Conservation (phyloP, 2,113 vertebrate species). For the Cairina moschata region DNA sequence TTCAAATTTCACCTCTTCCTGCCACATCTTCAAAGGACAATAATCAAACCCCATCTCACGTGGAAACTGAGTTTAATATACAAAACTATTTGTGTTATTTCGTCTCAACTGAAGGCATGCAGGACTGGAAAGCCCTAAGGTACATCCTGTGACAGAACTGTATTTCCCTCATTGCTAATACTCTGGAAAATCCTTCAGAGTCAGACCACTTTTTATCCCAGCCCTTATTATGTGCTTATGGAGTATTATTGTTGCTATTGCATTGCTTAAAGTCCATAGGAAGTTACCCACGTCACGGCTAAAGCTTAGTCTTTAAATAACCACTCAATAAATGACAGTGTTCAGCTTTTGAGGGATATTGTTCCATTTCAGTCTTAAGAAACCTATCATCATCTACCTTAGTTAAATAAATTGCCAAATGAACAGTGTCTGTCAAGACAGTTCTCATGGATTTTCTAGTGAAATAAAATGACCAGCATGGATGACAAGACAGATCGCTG, state of each 20-base stretch:
- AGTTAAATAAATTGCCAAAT: neutral
- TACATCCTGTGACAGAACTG: neutral
- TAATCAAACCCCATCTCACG: neutral
- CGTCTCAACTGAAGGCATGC: neutral
- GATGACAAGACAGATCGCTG: neutral
- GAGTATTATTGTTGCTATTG: neutral
- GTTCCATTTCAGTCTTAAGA: neutral
- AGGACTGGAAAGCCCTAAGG: neutral
- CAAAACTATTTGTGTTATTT: neutral
- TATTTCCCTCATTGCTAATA: neutral
- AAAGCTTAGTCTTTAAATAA: neutral
- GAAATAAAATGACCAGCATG: neutral
- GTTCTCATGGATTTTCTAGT: neutral
- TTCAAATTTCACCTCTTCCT: neutral
- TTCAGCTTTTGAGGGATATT: neutral
- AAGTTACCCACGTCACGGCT: neutral
- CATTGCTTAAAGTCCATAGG: neutral
- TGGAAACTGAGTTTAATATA: neutral
- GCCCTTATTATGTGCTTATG: neutral
- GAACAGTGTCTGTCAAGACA: neutral
- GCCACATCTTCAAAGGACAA: neutral
- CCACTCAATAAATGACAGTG: neutral
- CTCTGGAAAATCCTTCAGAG: neutral
- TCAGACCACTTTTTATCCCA: neutral
- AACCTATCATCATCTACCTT: neutral